A percentile compares a stretch with the other conserved stretches of the same genome.
Evolutionary conservation across 2,888 invertebrate species (phyloP).

Genomic region (Spilarctia lutea): DNA sequence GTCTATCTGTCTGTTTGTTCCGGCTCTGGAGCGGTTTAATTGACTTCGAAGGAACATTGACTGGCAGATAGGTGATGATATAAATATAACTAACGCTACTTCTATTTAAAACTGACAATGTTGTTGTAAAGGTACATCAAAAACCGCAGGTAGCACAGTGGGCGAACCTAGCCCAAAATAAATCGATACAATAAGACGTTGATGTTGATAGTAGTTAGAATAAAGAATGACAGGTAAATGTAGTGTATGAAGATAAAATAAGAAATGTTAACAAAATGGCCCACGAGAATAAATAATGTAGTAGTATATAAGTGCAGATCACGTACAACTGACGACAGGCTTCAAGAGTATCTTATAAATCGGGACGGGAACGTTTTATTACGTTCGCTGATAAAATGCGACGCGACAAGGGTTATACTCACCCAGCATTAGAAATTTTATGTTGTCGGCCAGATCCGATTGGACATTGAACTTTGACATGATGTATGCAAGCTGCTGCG

Average conservation of each 20-base stretch:
- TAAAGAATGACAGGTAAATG: not conserved
- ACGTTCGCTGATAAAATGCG: slow-evolving; percentile 6
- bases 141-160: too few species aligned
- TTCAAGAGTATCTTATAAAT: slow-evolving; percentile 14
- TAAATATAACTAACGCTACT: too few species aligned
- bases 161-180: too few species aligned
- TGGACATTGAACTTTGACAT: not conserved
- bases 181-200: too few species aligned
- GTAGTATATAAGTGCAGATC: slow-evolving; percentile 9
- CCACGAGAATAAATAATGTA: not conserved
- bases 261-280: not conserved
- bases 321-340: slow-evolving; percentile 17
- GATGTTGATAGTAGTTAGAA: not conserved
- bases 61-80: too few species aligned
- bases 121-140: too few species aligned
- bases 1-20: too few species aligned
- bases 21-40: too few species aligned
- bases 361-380: slow-evolving; percentile 17
- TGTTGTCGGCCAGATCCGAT: not conserved
- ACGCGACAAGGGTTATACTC: slow-evolving; percentile 10
- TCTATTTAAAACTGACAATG: too few species aligned
- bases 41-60: too few species aligned
- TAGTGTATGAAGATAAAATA: not conserved
- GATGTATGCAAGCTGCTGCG: not conserved
- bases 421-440: not conserved